Evolutionary conservation across 2,888 invertebrate genomes (phyloP).

Genomic region (Julus scanicus): DNA sequence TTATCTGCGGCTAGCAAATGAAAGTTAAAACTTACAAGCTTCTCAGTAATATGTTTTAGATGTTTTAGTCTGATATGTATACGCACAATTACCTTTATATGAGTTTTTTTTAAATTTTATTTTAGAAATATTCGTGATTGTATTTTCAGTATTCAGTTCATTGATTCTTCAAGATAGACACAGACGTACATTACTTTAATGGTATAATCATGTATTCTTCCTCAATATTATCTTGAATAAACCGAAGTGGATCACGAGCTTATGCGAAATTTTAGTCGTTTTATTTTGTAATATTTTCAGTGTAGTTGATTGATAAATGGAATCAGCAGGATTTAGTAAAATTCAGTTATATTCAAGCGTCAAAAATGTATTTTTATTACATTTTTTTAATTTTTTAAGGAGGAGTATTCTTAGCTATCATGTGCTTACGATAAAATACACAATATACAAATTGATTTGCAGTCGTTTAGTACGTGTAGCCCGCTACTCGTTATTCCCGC

Average conservation of each 20-base stretch:
- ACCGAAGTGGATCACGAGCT: background rate
- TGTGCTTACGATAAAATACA: no score
- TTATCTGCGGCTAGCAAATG: background rate
- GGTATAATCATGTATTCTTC: background rate
- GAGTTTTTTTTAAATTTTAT: background rate
- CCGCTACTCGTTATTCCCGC: no score
- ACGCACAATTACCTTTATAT: background rate
- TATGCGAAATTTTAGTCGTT: no score
- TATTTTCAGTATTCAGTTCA: background rate
- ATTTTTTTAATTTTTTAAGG: no score
- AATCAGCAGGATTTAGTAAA: no score
- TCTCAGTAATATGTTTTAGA: background rate
- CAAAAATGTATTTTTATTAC: background rate
- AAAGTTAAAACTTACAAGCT: background rate
- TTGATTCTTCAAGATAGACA: background rate
- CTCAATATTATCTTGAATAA: background rate
- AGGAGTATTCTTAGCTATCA: no score
- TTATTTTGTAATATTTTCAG: no score
- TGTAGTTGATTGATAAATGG: no score
- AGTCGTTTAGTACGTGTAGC: no score
- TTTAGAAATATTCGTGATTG: background rate
- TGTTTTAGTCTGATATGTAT: background rate
- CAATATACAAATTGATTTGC: no score
- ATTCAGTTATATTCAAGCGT: no score
- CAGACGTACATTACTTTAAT: background rate